Evolutionary conservation across 2,113 vertebrate genomes (phyloP).

Genomic region (Poeciliopsis turrubarensis): DNA sequence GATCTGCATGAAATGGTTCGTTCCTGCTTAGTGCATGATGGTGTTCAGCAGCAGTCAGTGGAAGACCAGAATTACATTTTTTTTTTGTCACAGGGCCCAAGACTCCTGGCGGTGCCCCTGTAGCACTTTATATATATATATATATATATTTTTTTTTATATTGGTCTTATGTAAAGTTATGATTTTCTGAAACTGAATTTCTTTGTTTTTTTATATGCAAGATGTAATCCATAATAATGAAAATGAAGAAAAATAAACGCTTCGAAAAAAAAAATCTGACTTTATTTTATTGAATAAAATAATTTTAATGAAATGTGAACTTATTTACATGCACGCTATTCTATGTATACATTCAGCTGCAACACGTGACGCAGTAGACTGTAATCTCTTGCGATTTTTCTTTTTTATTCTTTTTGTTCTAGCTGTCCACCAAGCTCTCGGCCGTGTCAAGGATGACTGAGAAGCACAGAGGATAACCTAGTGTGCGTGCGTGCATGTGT

Average conservation of each 20-base stretch:
- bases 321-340: not conserved
- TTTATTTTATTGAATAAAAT: not conserved
- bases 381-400: not conserved
- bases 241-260: too few relatives aligned
- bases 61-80: too few relatives aligned
- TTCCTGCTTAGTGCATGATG: too few relatives aligned
- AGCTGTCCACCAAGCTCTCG: constrained; percentile 67
- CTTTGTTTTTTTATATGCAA: too few relatives aligned
- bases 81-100: too few relatives aligned
- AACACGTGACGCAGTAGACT: not conserved
- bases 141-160: not conserved
- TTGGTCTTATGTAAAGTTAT: not conserved
- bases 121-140: not conserved
- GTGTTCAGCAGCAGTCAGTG: too few relatives aligned
- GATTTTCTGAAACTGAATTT: not conserved
- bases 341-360: not conserved
- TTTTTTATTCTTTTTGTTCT: constrained; percentile 2
- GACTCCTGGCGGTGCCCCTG: too few relatives aligned
- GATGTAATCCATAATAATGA: too few relatives aligned
- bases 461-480: constrained; percentile 4
- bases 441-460: constrained; percentile 69
- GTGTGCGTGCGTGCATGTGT: constrained; percentile 4
- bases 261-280: not conserved
- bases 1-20: too few relatives aligned
- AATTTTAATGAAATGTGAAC: not conserved